Evolutionary conservation across 2,113 vertebrate genomes (phyloP), one percentile per base, ranked within the genome.

Genomic region (Otus sunia): DNA sequence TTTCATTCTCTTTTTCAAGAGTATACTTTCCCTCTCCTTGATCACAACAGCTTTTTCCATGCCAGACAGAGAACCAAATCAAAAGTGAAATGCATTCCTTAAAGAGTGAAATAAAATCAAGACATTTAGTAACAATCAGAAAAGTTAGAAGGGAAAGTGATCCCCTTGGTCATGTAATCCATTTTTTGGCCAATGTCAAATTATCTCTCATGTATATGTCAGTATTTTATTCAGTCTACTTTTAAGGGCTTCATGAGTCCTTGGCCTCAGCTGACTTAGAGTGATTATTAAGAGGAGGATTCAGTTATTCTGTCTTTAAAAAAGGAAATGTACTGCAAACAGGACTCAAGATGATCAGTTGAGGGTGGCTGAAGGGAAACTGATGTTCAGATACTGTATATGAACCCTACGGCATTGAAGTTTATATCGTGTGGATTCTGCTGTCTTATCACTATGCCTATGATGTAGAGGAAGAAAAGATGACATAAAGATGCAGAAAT

Each of bases 301-400:
- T 63, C 34, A 29, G 11, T 36, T 45, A n/a, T 37, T 52, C 23
- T 39, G 8, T 50, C 14, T 50, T 39, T 74, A 26, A 26, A 34
- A 59, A 16, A 34, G 8, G 9, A 73, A 82, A 17, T 52, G 45
- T 36, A 30, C 16, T 34, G 8, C 9, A 45, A 83, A 25, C 9
- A 52, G 7, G 36, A 43, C 13, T 71, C 6, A 8, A 17, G 14
- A 26, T 60, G 12, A 55, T 69, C n/a, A n/a, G 15, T 4, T 0
- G 1, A 10, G 13, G 5, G 3, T 23, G 53, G 41, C 19, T 21
- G 29, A 76, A 80, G 1, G 1, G 10, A 50, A 62, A 4, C 1
- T 5, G 3, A 23, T 60, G 8, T 30, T 30, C 6, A 37, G 5
- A n/a, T 22, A 23, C 2, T 0, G 2, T 13, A 12, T 7, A 13